Percentiles rank a stretch among this genome's conserved stretches.
phyloP scores from a whole-genome alignment of 2,888 invertebrate species.

The Embidobia sp. region DNA sequence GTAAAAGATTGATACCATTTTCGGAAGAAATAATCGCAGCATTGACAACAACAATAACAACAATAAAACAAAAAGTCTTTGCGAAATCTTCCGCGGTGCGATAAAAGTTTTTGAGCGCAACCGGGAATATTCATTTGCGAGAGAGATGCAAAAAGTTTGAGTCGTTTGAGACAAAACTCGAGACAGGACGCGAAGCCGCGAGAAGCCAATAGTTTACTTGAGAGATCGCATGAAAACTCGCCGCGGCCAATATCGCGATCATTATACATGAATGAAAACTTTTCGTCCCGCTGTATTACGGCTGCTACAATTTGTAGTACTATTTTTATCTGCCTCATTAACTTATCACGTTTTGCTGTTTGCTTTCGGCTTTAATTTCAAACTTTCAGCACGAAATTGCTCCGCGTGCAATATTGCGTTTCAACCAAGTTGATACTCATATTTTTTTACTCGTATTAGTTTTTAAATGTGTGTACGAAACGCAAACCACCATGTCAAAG shows the following conservation, averaged over 20 bases:
- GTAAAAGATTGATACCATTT: too few relatives aligned
- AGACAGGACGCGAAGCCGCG: conserved; percentile 45
- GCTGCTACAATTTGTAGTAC: conserved; percentile 5
- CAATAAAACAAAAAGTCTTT: conserved; percentile 40
- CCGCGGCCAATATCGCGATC: conserved; percentile 29
- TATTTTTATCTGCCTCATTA: conserved; percentile 43
- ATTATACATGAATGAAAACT: conserved; percentile 47
- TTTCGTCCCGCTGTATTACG: conserved; percentile 26
- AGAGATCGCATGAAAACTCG: conserved; percentile 38
- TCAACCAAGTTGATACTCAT: neutral
- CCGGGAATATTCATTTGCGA: conserved; percentile 42
- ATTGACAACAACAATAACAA: conserved; percentile 24
- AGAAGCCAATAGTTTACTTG: conserved; percentile 50
- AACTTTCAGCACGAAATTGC: conserved; percentile 32
- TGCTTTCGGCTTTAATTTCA: conserved; percentile 21
- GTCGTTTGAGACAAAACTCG: conserved; percentile 48
- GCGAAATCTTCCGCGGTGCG: conserved; percentile 22
- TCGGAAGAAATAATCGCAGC: conserved; percentile 14
- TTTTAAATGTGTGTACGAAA: neutral
- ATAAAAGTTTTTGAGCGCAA: conserved; percentile 37
- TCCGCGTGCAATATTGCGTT: conserved; percentile 17
- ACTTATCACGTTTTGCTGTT: conserved; percentile 39
- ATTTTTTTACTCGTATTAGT: neutral
- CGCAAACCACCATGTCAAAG: too few relatives aligned
- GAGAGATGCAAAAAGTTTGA: conserved; percentile 35